These are phyloP conservation scores for Myoxocephalus aenaeus DNA, from an alignment of 2,797 vertebrate species.

Conservation along the genomic window DNA sequence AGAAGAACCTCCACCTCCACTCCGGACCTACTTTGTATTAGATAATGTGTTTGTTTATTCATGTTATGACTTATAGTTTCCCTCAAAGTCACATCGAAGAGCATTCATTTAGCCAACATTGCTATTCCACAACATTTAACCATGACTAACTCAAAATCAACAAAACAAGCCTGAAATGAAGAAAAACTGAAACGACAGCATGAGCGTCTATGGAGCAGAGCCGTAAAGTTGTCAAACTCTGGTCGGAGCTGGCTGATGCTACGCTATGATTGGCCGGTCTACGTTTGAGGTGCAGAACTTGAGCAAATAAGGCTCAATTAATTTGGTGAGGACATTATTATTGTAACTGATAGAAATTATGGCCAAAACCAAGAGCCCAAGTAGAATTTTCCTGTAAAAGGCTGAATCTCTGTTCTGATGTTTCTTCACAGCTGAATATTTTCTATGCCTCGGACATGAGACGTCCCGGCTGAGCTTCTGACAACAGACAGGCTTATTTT, in stretches of 20 bases:
- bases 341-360: neutral
- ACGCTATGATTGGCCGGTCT: neutral
- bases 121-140: no score
- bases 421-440: slow-evolving; percentile 65
- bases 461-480: slow-evolving; percentile 28
- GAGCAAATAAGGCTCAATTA: neutral
- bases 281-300: no score
- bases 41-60: no score
- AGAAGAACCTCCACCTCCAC: no score
- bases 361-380: neutral
- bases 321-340: neutral
- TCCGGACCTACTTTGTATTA: no score
- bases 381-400: neutral
- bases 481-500: slow-evolving; percentile 66
- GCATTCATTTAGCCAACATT: no score
- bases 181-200: neutral
- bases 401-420: slow-evolving; percentile 21
- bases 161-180: neutral
- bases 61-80: no score
- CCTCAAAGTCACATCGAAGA: no score
- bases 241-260: neutral
- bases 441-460: neutral
- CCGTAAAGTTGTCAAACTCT: neutral
- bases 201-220: neutral
- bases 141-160: no score